Evolutionary conservation across 37 sponge, comb jelly and placozoan species (phyloP), one percentile per base, ranked within the genome.

Genomic region (Tethya wilhelma): DNA sequence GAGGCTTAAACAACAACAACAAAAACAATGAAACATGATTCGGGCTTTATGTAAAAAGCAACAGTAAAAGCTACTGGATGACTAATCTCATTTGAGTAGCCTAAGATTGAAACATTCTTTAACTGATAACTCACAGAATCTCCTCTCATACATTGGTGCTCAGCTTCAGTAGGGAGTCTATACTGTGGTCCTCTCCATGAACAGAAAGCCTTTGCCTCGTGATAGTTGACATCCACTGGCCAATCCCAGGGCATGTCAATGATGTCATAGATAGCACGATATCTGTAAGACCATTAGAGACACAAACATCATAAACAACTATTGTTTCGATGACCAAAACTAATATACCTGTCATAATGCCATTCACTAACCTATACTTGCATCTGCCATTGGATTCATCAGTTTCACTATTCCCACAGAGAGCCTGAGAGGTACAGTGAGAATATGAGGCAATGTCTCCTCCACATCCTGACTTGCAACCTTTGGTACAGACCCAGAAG

Each of bases 181-280:
- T 85, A 96, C 25, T 78, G 79, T 37, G 84, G 67, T 33, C 96
- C 96, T 77, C 80, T 90, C 96, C 96, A 96, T 28, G 32, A 74
- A 70, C 96, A 96, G 83, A 81, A 96, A 22, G 96, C 96, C 79
- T 89, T 92, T 40, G 96, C 96, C 59, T 96, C 96, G 56, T 90
- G 96, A 60, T 92, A 96, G 82, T 96, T 96, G 38, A 86, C 90
- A 17, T 96, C 96, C 70, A 92, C 93, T 36, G 96, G 96, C 96
- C 96, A 96, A 68, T 86, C 84, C 90, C 79, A 84, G 0, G 96
- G 96, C 93, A 96, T 89, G 1, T 76, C 83, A 19, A 96, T 58
- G 20, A 89, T 79, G 75, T 96, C 96, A 82, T 69, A 96, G 46
- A 96, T 84, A 1, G 96, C 93, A 33, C 96, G 84, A 64, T 96